Percentiles rank a stretch among this genome's conserved stretches.
These are phyloP conservation scores for Hydraecia micacea DNA, from an alignment of 2,888 invertebrate genomes.

Conservation along the genomic window DNA sequence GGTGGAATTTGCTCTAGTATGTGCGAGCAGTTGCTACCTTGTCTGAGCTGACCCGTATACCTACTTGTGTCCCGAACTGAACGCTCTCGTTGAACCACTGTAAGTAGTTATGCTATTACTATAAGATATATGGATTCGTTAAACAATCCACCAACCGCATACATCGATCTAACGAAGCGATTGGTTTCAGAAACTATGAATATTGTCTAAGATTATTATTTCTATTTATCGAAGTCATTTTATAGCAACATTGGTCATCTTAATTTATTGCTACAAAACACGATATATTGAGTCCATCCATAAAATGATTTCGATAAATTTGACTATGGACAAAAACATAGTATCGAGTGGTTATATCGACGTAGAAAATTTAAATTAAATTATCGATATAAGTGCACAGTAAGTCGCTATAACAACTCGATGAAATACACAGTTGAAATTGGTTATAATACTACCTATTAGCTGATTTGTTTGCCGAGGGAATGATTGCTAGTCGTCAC, in stretches of 20 bases:
- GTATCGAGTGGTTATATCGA: constrained; percentile 48
- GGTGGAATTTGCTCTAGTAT: not conserved
- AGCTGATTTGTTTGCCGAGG: constrained; percentile 12
- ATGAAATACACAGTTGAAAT: constrained; percentile 15
- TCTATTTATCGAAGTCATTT: constrained; percentile 31
- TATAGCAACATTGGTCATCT: constrained; percentile 1
- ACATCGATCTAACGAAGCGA: constrained; percentile 12
- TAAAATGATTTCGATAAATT: constrained; percentile 33
- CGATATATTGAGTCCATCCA: constrained; percentile 19
- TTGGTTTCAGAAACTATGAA: constrained; percentile 34
- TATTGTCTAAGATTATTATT: constrained; percentile 29
- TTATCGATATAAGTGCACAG: constrained; percentile 40
- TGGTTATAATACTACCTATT: constrained; percentile 18
- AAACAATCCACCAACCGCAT: constrained; percentile 18
- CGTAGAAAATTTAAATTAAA: constrained; percentile 12
- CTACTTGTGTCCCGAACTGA: not conserved
- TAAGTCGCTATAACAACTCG: constrained; percentile 34
- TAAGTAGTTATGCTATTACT: constrained; percentile 15
- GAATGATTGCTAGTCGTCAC: constrained; percentile 15
- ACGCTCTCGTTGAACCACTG: not conserved
- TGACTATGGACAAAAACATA: constrained; percentile 17
- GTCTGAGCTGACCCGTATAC: not conserved
- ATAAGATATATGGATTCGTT: constrained; percentile 36
- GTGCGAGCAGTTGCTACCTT: not conserved
- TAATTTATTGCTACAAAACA: constrained; percentile 42